Conservation (phyloP, 2,113 vertebrate genomes). For the Misgurnus mizolepis region DNA sequence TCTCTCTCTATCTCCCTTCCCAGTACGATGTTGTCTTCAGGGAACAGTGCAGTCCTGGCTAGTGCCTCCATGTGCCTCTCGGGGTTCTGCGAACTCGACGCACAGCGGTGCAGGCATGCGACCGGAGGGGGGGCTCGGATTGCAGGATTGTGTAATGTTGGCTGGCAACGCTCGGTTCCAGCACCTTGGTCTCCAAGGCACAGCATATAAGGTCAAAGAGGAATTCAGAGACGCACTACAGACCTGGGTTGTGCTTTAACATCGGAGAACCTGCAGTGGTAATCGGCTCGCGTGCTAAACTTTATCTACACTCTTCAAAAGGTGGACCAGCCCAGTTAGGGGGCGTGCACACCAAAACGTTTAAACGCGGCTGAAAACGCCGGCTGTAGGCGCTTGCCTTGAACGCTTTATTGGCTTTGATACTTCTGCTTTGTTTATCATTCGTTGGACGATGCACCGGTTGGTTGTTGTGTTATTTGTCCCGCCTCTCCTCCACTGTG, state of each 20-base stretch:
- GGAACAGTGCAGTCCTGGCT: constrained; percentile 68
- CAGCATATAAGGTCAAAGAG: constrained; percentile 51
- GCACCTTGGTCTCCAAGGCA: constrained; percentile 46
- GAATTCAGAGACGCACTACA: constrained; percentile 44
- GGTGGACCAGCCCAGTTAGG: too few relatives aligned
- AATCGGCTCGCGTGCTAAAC: background rate
- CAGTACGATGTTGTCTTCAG: constrained; percentile 77
- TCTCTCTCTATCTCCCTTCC: constrained; percentile 52
- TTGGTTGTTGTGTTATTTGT: too few relatives aligned
- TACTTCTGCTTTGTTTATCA: too few relatives aligned
- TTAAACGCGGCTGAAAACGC: too few relatives aligned
- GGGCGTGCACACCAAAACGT: too few relatives aligned
- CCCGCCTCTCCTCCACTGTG: too few relatives aligned
- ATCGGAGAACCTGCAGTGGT: background rate
- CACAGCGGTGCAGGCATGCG: constrained; percentile 55
- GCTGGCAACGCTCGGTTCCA: constrained; percentile 32
- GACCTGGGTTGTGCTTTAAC: constrained; percentile 10
- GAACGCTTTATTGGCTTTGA: too few relatives aligned
- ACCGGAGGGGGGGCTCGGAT: constrained; percentile 54
- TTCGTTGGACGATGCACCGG: too few relatives aligned
- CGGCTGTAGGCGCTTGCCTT: too few relatives aligned
- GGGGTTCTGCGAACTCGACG: constrained; percentile 71
- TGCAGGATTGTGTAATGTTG: constrained; percentile 70
- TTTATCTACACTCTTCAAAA: too few relatives aligned
- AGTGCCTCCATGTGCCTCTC: constrained; percentile 61